Conservation (phyloP, 2,113 vertebrate genomes). For the Blennius ocellaris region DNA sequence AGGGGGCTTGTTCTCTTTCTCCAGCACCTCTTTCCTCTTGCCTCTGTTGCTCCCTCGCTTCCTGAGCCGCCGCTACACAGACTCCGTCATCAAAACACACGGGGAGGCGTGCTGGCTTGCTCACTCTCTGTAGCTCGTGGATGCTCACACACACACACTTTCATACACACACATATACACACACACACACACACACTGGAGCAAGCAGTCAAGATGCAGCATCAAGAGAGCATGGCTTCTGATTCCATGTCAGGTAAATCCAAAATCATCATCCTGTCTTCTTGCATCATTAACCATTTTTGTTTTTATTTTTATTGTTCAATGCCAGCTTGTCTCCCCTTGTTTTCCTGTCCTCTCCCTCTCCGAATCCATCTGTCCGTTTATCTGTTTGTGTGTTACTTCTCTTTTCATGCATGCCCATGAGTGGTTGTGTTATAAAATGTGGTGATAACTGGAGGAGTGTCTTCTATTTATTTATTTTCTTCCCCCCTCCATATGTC, state of each 20-base stretch:
- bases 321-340: slow-evolving; percentile 14
- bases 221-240: slow-evolving; percentile 65
- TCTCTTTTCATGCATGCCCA: not conserved
- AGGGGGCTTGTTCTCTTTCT: slow-evolving; percentile 24
- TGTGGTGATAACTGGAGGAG: slow-evolving; percentile 33
- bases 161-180: slow-evolving; percentile 1
- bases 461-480: not conserved
- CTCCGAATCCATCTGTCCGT: slow-evolving; percentile 24
- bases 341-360: not conserved
- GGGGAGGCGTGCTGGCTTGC: slow-evolving; percentile 54
- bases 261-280: slow-evolving; percentile 21
- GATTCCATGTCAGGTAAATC: slow-evolving; percentile 77
- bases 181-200: slow-evolving; percentile 48
- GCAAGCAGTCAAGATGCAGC: slow-evolving; percentile 74
- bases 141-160: slow-evolving; percentile 18
- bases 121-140: slow-evolving; percentile 53
- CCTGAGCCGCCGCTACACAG: slow-evolving; percentile 57
- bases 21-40: slow-evolving; percentile 28
- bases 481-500: slow-evolving; percentile 50
- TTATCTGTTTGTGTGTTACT: slow-evolving; percentile 15
- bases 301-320: slow-evolving; percentile 20
- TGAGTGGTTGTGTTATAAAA: slow-evolving; percentile 18
- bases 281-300: slow-evolving; percentile 26
- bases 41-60: slow-evolving; percentile 33
- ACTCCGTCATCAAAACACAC: slow-evolving; percentile 66